Evolutionary conservation across 2,113 vertebrate genomes (phyloP).

Genomic region (Microcebus ravelobensis): DNA sequence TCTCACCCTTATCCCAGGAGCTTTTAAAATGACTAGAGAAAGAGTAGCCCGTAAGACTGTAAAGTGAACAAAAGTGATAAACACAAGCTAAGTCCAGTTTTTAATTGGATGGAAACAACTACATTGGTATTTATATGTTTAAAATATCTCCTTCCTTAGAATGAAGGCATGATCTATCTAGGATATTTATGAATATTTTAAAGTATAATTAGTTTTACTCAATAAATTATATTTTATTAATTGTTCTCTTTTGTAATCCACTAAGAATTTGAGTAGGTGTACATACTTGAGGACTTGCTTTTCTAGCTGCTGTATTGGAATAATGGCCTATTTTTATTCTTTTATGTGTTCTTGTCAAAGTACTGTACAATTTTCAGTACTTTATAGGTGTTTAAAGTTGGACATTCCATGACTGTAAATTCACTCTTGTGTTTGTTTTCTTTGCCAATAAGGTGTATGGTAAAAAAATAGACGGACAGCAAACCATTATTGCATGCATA

Average conservation of each 20-base stretch:
- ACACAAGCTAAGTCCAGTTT: background rate
- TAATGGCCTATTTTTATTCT: constrained; percentile 4
- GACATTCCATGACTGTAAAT: background rate
- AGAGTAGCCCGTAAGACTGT: background rate
- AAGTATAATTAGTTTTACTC: constrained; percentile 21
- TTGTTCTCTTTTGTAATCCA: background rate
- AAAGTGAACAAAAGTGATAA: constrained; percentile 10
- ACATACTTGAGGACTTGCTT: constrained; percentile 19
- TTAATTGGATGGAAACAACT: background rate
- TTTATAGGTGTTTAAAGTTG: constrained; percentile 11
- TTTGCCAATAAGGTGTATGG: constrained; percentile 91
- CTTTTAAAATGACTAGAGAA: constrained; percentile 39
- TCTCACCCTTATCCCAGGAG: background rate
- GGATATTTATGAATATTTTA: background rate
- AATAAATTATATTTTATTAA: background rate
- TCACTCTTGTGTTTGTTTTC: constrained; percentile 40
- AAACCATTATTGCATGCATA: constrained; percentile 97
- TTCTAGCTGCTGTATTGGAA: background rate
- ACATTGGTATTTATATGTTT: background rate
- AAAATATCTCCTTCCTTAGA: background rate
- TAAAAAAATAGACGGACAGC: constrained; percentile 97
- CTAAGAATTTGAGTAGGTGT: background rate
- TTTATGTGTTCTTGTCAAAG: background rate
- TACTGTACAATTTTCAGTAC: background rate
- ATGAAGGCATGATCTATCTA: background rate